A percentile compares a stretch with the other conserved stretches of the same genome.
Evolutionary conservation across 2,797 vertebrate genomes (phyloP).

Genomic region (Enteromius fasciolatus): DNA sequence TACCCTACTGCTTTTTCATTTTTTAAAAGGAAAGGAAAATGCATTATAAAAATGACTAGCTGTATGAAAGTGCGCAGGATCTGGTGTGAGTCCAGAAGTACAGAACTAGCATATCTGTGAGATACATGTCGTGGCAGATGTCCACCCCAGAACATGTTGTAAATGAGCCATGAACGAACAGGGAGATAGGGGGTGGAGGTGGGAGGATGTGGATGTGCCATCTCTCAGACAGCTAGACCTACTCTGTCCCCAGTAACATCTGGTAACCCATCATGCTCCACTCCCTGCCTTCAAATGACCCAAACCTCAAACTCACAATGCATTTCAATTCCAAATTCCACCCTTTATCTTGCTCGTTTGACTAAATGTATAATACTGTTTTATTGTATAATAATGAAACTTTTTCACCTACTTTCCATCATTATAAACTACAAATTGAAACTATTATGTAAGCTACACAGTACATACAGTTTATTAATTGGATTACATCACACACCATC

Average conservation of each 20-base stretch:
- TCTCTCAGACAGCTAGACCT: conserved; percentile 41
- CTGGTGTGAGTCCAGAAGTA: conserved; percentile 49
- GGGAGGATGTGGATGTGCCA: conserved; percentile 32
- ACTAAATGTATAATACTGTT: conserved; percentile 58
- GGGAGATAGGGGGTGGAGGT: neutral
- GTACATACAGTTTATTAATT: conserved; percentile 12
- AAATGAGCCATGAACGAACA: conserved; percentile 50
- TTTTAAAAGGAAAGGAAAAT: neutral
- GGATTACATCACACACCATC: conserved; percentile 46
- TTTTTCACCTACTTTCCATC: neutral
- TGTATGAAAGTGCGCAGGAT: conserved; percentile 53
- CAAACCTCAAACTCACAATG: conserved; percentile 64
- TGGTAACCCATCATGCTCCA: conserved; percentile 28
- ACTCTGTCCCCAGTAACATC: conserved; percentile 68
- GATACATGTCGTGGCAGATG: conserved; percentile 13
- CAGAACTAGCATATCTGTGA: conserved; percentile 32
- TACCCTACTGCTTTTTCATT: neutral
- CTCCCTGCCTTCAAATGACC: conserved; percentile 65
- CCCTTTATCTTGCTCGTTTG: conserved; percentile 69
- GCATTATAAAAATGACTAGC: neutral
- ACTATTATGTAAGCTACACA: neutral
- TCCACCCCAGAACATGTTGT: conserved; percentile 66
- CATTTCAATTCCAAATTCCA: conserved; percentile 65
- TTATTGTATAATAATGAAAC: neutral
- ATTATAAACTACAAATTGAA: neutral